These are phyloP conservation scores for Apamea crenata DNA, from an alignment of 2,888 invertebrate genomes.

Conservation along the genomic window DNA sequence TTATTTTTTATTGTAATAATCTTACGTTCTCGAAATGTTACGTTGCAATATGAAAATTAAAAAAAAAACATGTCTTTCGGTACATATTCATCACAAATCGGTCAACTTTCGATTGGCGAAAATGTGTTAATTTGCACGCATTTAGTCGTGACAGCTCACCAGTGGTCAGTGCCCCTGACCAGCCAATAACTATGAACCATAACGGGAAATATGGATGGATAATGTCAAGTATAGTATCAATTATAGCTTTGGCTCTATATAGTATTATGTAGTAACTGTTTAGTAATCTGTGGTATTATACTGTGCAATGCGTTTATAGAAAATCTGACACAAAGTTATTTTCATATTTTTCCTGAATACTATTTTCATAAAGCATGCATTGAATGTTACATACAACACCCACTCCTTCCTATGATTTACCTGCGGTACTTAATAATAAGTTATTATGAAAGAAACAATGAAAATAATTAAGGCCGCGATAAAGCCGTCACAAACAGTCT, in stretches of 20 bases:
- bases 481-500: background rate
- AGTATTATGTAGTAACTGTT: too few relatives aligned
- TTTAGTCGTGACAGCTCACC: constrained; percentile 30
- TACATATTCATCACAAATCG: constrained; percentile 36
- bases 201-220: constrained; percentile 22
- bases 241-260: constrained; percentile 7
- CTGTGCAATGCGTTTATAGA: background rate
- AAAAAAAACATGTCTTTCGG: constrained; percentile 1
- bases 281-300: too few relatives aligned
- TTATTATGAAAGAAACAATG: constrained; percentile 13
- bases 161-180: constrained; percentile 2
- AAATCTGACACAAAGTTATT: background rate
- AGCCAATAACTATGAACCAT: constrained; percentile 29
- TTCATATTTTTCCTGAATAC: background rate
- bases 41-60: background rate
- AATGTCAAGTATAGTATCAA: background rate
- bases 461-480: constrained; percentile 11
- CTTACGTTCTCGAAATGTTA: constrained; percentile 5
- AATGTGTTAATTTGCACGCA: constrained; percentile 53
- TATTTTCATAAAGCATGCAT: background rate
- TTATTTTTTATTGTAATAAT: constrained; percentile 17
- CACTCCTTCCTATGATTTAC: background rate
- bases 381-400: background rate
- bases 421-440: background rate
- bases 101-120: constrained; percentile 57